These are phyloP conservation scores for Pollenia angustigena DNA, from an alignment of 2,888 invertebrate species.

Conservation along the genomic window DNA sequence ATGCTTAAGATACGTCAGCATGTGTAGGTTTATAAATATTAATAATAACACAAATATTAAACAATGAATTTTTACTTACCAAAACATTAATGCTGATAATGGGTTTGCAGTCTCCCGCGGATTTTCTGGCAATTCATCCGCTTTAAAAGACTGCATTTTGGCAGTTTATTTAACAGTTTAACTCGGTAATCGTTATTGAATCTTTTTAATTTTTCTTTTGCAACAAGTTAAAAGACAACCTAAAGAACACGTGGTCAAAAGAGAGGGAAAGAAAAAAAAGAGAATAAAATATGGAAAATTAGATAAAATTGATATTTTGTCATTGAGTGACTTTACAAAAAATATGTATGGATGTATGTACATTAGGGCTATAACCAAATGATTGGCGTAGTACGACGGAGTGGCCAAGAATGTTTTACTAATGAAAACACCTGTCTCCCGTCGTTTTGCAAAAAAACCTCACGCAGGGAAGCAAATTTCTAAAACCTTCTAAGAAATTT, in stretches of 20 bases:
- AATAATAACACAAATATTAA: background rate
- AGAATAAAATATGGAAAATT: conserved; percentile 18
- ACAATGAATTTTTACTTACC: conserved; percentile 79
- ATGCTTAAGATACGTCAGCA: no score
- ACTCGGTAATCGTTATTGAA: conserved; percentile 15
- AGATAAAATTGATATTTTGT: conserved; percentile 18
- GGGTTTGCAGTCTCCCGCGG: conserved; percentile 86
- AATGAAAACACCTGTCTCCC: no score
- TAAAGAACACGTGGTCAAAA: conserved; percentile 14
- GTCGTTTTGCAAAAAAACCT: no score
- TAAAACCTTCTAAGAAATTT: no score
- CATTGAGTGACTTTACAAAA: conserved; percentile 15
- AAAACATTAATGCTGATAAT: conserved; percentile 87
- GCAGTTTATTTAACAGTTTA: conserved; percentile 53
- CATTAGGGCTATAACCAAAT: no score
- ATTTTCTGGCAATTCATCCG: conserved; percentile 85
- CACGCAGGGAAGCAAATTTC: no score
- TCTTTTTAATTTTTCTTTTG: conserved; percentile 9
- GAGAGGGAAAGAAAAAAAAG: background rate
- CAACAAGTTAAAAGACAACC: conserved; percentile 30
- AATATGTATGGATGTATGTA: background rate
- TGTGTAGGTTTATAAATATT: background rate
- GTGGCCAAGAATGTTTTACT: no score
- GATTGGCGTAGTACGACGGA: no score
- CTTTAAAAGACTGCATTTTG: conserved; percentile 80